phyloP scores from a whole-genome alignment of 1,140 invertebrate species.

The Propsilocerus akamusi region DNA sequence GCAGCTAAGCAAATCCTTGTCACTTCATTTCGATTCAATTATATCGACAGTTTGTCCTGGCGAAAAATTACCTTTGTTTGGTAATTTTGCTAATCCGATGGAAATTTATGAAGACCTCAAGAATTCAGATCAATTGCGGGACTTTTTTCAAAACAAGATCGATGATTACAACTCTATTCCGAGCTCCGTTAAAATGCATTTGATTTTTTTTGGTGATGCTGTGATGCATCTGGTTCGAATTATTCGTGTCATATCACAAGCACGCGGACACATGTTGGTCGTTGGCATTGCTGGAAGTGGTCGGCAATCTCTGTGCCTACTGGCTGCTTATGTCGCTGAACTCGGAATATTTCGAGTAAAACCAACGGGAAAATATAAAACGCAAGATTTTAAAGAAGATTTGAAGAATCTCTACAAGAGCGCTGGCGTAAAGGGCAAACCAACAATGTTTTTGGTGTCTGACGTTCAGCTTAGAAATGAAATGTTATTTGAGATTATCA shows the following conservation, averaged over 20 bases:
- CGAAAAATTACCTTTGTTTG: conserved; percentile 53
- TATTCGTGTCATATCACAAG: conserved; percentile 63
- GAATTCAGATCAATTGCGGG: conserved; percentile 37
- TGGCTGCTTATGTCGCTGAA: conserved; percentile 63
- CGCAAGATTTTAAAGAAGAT: conserved; percentile 64
- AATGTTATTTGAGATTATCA: conserved; percentile 70
- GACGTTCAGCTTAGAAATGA: conserved; percentile 67
- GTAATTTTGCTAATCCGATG: conserved; percentile 56
- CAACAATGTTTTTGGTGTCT: conserved; percentile 61
- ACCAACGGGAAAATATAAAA: conserved; percentile 53
- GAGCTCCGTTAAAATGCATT: conserved; percentile 52
- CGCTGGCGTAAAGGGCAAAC: conserved; percentile 53
- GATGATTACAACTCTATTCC: conserved; percentile 62
- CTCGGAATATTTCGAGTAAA: conserved; percentile 58
- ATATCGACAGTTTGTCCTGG: conserved; percentile 61
- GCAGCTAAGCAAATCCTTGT: conserved; percentile 49
- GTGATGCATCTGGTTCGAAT: conserved; percentile 69
- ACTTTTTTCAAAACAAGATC: conserved; percentile 44
- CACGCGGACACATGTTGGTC: conserved; percentile 61
- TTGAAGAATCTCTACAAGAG: conserved; percentile 53
- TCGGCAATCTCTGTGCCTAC: conserved; percentile 50
- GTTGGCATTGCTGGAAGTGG: conserved; percentile 78
- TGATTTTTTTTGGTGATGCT: conserved; percentile 68
- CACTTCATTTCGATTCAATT: conserved; percentile 53
- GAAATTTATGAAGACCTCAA: conserved; percentile 57